phyloP scores from a whole-genome alignment of 1,140 invertebrate species.

The Maniola jurtina region DNA sequence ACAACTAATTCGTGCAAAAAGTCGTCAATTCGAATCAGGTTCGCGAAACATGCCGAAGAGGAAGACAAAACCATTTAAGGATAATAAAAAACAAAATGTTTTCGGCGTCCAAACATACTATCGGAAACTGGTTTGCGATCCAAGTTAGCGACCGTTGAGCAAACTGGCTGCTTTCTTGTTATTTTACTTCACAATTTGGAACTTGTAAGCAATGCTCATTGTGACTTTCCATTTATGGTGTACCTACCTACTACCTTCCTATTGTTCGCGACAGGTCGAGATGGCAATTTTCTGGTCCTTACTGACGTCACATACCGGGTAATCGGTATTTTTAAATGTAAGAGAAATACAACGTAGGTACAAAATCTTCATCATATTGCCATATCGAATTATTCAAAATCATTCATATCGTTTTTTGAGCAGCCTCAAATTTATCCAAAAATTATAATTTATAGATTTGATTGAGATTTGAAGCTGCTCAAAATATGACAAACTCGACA shows the following conservation, averaged over 20 bases:
- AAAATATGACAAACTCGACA: no score
- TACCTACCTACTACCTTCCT: neutral
- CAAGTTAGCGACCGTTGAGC: slow-evolving; percentile 20
- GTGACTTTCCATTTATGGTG: neutral
- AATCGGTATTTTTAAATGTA: no score
- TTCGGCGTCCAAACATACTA: slow-evolving; percentile 23
- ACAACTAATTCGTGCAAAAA: neutral
- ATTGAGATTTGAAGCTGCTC: no score
- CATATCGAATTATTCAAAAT: no score
- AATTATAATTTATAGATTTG: no score
- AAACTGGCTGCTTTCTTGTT: neutral
- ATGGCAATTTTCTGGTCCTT: no score
- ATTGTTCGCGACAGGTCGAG: no score
- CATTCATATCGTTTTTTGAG: no score
- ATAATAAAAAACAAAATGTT: slow-evolving; percentile 21
- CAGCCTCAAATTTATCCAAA: no score
- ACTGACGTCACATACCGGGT: no score
- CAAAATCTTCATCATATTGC: no score
- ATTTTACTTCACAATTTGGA: slow-evolving; percentile 1
- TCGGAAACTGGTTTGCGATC: slow-evolving; percentile 26
- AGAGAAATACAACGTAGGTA: no score
- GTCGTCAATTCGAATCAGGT: neutral
- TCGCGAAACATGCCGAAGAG: slow-evolving; percentile 12
- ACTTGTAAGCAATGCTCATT: neutral
- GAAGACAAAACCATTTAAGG: slow-evolving; percentile 30